Evolutionary conservation across 1,140 invertebrate species (phyloP).

Genomic region (Panagrolaimus sp.): DNA sequence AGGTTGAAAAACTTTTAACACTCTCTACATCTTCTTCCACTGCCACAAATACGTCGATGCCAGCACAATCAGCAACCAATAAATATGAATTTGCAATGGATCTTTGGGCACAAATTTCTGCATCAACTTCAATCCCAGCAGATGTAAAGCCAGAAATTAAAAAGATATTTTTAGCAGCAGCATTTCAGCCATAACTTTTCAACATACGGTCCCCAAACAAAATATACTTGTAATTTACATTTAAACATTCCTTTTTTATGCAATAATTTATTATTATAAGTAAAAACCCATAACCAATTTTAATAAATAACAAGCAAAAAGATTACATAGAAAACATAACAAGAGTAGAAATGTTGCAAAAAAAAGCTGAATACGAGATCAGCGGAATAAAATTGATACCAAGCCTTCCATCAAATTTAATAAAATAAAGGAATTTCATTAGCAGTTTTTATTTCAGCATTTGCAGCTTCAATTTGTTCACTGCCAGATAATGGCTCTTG

Average conservation of each 20-base stretch:
- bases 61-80: background rate
- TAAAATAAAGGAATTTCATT: background rate
- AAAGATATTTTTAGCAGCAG: background rate
- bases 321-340: too few species aligned
- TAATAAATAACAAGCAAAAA: too few species aligned
- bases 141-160: background rate
- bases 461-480: background rate
- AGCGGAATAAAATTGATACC: too few species aligned
- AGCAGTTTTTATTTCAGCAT: background rate
- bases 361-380: too few species aligned
- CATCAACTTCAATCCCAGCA: background rate
- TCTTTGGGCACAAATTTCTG: background rate
- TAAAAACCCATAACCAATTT: too few species aligned
- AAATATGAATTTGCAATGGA: slow-evolving; percentile 10
- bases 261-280: too few species aligned
- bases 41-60: background rate
- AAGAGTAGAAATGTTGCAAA: too few species aligned
- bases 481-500: background rate
- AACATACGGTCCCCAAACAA: too few species aligned
- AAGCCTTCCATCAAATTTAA: background rate
- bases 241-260: too few species aligned
- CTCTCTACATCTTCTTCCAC: background rate
- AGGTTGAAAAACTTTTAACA: background rate
- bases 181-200: too few species aligned
- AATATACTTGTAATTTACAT: too few species aligned